Evolutionary conservation across 2,797 vertebrate species (phyloP), one percentile per base, ranked within the genome.

Genomic region (Spinus olivaceus): DNA sequence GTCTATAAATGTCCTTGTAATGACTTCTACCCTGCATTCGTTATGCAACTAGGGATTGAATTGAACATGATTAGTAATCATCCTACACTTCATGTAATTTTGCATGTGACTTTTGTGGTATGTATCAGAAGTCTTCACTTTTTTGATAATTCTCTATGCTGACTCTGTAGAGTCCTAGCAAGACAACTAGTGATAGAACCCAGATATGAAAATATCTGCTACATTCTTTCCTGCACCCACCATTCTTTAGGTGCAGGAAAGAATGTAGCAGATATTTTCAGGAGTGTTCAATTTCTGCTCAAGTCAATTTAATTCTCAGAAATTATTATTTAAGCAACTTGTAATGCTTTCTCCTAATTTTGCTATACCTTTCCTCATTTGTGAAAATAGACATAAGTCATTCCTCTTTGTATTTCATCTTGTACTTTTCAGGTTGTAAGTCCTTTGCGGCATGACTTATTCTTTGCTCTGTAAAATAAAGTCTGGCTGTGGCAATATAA

Each of bases 41-140:
- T 74, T 71, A 50, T 23, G 20, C 24, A 81, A 3, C 56, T 50
- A 42, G 28, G 23, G 9, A 39, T 25, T 83, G 61, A 94, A 95
- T n/a, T 35, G 57, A 78, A 74, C 16, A 35, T 90, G 60, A 81
- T 88, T 92, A 92, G 37, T 50, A 95, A 81, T 95, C 77, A 88
- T 61, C 39, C 18, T 64, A 66, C 37, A 6, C 27, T 74, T 83
- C 22, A 49, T 21, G 15, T n/a, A 83, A 74, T 46, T 90, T 49
- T 71, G 10, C 65, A 50, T 28, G 37, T 56, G 39, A 86, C 24
- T 77, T 81, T 33, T 56, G 28, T 44, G 33, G 28, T 28, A 23
- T 8, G 14, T 56, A 44, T 71, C 44, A 74, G 12, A 78, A 69
- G 76, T 57, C 3, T 53, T 65, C 8, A 30, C 9, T 32, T 57